Base-by-base conservation (phyloP, 2,797 vertebrate genomes). In the Cryptoblepharus egeriae region DNA sequence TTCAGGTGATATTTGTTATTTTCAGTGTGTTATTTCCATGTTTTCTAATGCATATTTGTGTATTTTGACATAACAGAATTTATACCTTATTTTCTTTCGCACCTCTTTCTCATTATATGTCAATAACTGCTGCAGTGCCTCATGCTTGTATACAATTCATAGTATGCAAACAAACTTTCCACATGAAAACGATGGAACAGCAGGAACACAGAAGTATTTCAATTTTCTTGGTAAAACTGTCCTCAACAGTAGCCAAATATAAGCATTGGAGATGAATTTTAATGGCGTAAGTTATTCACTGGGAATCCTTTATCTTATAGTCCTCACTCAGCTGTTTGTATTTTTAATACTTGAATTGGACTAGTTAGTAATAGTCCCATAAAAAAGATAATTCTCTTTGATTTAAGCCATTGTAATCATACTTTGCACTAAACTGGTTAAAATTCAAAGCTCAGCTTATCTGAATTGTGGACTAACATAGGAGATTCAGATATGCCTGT, bases 401-500 rank as follows among this genome's bases (percentile, higher is more conserved):
- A 68, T 32, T 69, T 37, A 49, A 18, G 37, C 7, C 8, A 32
- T 1, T 18, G 57, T 45, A 32, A 18, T 35, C n/a, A 13, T 63
- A 35, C 28, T 65, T 68, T 42, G 68, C 67, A 81, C 24, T 37
- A 77, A 61, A 70, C 74, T 63, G 20, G 9, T 28, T 82, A 69
- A 60, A 58, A 76, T 61, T n/a, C 52, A 76, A 76, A 60, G 42
- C 61, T 12, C 55, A n/a, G 15, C 45, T 63, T 81, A 30, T 60
- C 20, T 39, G 63, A 12, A 55, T n/a, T 82, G 22, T 76, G 64
- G n/a, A 61, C 24, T 68, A n/a, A 3, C 18, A 45, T 12, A 58
- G 28, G 63, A 87, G 52, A 8, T 65, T 65, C 81, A 42, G 24
- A 70, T 78, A 12, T 83, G 81, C n/a, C 5, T 60, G 70, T 5